Conservation (phyloP, 64 coral and sea anemone species). For the Anthopleura sola region DNA sequence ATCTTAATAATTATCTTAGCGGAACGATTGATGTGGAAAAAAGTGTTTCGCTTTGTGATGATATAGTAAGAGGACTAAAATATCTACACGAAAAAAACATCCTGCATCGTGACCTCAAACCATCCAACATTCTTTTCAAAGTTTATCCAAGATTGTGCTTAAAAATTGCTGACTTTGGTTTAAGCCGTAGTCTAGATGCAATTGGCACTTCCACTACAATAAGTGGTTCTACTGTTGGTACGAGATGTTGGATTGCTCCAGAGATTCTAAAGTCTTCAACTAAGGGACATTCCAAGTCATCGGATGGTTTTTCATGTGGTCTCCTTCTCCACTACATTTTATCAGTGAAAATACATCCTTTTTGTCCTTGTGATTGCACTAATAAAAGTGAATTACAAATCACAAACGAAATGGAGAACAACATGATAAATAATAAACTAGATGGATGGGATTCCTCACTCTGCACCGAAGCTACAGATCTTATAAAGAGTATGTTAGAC, state of each 20-base stretch:
- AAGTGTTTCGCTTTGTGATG: background rate
- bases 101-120: background rate
- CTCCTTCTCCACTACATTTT: conserved; percentile 27
- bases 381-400: background rate
- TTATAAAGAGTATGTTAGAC: background rate
- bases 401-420: conserved; percentile 6
- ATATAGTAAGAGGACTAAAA: background rate
- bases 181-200: background rate
- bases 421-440: conserved; percentile 5
- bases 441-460: background rate
- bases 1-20: background rate
- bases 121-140: background rate
- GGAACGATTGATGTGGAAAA: background rate
- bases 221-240: background rate
- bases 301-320: conserved; percentile 37
- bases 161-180: background rate
- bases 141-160: background rate
- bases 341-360: conserved; percentile 25
- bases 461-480: conserved; percentile 4
- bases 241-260: conserved; percentile 10
- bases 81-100: conserved; percentile 5
- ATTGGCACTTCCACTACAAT: background rate
- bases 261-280: background rate
- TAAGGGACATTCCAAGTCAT: background rate
- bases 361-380: background rate